These are phyloP conservation scores for Zosterops pallidus DNA, from an alignment of 2,113 vertebrate genomes.

Conservation along the genomic window DNA sequence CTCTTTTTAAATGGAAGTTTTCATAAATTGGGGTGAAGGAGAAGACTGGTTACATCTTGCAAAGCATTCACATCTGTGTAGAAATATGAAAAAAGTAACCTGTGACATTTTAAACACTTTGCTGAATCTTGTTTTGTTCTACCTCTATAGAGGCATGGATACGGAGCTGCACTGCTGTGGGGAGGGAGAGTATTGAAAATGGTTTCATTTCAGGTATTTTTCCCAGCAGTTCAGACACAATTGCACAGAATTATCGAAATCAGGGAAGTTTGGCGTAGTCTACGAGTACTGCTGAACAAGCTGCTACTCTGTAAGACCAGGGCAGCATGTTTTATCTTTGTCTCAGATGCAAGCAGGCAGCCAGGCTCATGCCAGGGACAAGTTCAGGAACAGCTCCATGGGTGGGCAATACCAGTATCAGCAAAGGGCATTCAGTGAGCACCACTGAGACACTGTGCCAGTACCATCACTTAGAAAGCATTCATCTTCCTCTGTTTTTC, in stretches of 20 bases:
- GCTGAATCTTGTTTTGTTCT: conserved; percentile 52
- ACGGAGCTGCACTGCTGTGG: background rate
- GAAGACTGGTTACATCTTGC: conserved; percentile 71
- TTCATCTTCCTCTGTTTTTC: background rate
- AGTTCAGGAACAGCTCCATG: background rate
- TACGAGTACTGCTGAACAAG: background rate
- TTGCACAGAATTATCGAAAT: conserved; percentile 29
- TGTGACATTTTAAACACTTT: conserved; percentile 76
- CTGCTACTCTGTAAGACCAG: background rate
- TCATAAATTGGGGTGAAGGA: conserved; percentile 66
- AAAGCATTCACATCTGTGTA: conserved; percentile 68
- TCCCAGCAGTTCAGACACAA: conserved; percentile 29
- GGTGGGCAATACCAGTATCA: background rate
- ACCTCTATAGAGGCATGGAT: background rate
- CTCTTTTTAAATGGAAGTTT: conserved; percentile 75
- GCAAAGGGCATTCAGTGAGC: background rate
- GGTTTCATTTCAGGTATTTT: conserved; percentile 54
- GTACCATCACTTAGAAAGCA: background rate
- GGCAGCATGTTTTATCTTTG: background rate
- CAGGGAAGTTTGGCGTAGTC: background rate
- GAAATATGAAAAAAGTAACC: conserved; percentile 71
- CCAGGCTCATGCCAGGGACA: background rate
- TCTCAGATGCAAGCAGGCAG: background rate
- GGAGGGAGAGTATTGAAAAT: background rate
- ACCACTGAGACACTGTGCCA: background rate